A percentile compares a stretch with the other conserved stretches of the same genome.
Conservation (phyloP, 2,888 invertebrate species). For the Tipula unca region DNA sequence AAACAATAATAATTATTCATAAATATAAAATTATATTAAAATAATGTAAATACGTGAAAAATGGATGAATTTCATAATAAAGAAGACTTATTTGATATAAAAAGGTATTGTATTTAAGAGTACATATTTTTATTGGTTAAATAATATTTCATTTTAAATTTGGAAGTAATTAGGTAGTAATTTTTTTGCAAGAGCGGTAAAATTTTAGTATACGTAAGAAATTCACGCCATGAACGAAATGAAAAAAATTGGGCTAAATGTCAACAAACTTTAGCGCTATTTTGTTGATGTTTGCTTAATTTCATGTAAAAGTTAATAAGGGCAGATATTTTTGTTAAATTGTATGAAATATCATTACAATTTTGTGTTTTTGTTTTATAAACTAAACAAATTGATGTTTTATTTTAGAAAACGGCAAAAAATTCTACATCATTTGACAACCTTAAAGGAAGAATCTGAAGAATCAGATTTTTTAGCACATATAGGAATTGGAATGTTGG, state of each 20-base stretch:
- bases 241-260: neutral
- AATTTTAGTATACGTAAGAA: neutral
- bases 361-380: neutral
- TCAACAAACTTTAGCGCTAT: constrained; percentile 8
- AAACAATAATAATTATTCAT: neutral
- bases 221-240: neutral
- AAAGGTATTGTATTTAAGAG: neutral
- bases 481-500: constrained; percentile 53
- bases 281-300: neutral
- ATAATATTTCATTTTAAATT: neutral
- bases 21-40: neutral
- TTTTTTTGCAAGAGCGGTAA: neutral
- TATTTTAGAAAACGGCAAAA: neutral
- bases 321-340: neutral
- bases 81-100: neutral
- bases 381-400: neutral
- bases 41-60: neutral
- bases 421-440: neutral
- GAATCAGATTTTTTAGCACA: constrained; percentile 47
- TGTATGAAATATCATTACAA: neutral
- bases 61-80: neutral
- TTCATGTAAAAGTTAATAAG: neutral
- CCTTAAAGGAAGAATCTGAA: constrained; percentile 31
- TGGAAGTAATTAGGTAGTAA: neutral
- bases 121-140: neutral